A percentile compares a stretch with the other conserved stretches of the same genome.
phyloP scores from a whole-genome alignment of 2,113 vertebrate genomes.

The Acinonyx jubatus region DNA sequence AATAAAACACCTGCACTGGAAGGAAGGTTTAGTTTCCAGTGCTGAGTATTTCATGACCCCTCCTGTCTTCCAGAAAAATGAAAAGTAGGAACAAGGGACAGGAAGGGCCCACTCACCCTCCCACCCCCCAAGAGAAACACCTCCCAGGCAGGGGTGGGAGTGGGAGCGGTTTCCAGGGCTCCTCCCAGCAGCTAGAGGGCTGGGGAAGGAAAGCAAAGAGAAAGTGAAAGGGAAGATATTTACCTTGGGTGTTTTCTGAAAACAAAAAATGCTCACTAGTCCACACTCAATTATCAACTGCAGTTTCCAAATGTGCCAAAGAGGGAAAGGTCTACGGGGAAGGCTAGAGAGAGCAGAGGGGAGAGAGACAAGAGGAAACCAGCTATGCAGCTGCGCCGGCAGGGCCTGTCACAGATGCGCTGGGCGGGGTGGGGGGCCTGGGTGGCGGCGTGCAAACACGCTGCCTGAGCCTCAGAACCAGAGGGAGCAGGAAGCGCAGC shows the following conservation, averaged over 20 bases:
- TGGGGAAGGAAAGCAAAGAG: background rate
- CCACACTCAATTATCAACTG: slow-evolving; percentile 88
- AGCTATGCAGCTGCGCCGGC: background rate
- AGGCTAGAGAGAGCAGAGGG: slow-evolving; percentile 84
- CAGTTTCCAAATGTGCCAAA: slow-evolving; percentile 94
- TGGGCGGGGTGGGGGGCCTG: rapidly evolving
- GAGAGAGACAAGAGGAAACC: slow-evolving; percentile 54
- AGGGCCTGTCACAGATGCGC: background rate
- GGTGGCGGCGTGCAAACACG: no score
- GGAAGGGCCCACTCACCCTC: background rate
- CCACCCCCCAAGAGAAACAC: background rate
- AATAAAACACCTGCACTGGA: background rate
- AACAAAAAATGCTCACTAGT: slow-evolving; percentile 79
- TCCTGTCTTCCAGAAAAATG: background rate
- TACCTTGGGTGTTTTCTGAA: slow-evolving; percentile 79
- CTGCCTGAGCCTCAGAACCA: background rate
- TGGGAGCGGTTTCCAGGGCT: background rate
- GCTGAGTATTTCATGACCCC: background rate
- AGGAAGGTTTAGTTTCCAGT: background rate
- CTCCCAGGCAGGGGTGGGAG: background rate
- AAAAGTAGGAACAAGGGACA: background rate
- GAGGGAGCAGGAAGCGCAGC: background rate
- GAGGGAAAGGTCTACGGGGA: slow-evolving; percentile 90
- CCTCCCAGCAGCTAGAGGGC: background rate
- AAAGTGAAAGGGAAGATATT: slow-evolving; percentile 59